These are phyloP conservation scores for Lepas anatifera DNA, from an alignment of 2,888 invertebrate genomes.

Conservation along the genomic window DNA sequence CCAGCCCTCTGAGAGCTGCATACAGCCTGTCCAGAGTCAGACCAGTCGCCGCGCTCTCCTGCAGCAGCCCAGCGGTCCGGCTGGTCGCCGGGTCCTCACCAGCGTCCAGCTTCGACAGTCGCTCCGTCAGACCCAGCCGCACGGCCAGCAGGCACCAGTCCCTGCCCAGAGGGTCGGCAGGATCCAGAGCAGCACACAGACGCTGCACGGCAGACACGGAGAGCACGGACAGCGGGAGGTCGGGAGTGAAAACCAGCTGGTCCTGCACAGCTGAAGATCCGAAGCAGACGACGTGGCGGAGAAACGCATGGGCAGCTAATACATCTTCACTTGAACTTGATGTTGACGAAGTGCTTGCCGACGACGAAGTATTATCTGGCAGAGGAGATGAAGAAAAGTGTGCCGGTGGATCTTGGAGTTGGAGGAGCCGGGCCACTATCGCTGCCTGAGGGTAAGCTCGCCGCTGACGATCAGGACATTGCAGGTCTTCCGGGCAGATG, in stretches of 20 bases:
- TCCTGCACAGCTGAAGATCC: conserved; percentile 39
- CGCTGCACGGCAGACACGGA: not conserved
- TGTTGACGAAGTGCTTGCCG: too few species aligned
- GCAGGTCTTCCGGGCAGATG: too few species aligned
- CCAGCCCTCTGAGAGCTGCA: too few species aligned
- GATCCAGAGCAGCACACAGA: conserved; percentile 21
- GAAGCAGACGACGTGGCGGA: conserved; percentile 44
- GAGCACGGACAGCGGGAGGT: not conserved
- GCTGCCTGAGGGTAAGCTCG: too few species aligned
- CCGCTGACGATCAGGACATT: too few species aligned
- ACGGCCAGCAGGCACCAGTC: conserved; percentile 25
- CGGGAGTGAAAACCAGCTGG: not conserved
- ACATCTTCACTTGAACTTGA: too few species aligned
- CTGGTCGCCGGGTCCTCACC: not conserved
- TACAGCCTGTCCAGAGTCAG: too few species aligned
- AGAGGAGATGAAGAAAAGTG: too few species aligned
- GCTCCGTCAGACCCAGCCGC: conserved; percentile 21
- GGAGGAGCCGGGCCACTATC: too few species aligned
- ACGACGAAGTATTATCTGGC: too few species aligned
- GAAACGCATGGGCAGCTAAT: conserved; percentile 33
- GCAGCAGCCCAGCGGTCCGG: not conserved
- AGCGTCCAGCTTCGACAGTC: conserved; percentile 21
- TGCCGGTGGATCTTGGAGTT: too few species aligned
- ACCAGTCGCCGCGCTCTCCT: not conserved
- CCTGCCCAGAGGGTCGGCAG: conserved; percentile 22